Base-by-base conservation (phyloP, 2,797 vertebrate genomes). In the Poecilia velifera region DNA sequence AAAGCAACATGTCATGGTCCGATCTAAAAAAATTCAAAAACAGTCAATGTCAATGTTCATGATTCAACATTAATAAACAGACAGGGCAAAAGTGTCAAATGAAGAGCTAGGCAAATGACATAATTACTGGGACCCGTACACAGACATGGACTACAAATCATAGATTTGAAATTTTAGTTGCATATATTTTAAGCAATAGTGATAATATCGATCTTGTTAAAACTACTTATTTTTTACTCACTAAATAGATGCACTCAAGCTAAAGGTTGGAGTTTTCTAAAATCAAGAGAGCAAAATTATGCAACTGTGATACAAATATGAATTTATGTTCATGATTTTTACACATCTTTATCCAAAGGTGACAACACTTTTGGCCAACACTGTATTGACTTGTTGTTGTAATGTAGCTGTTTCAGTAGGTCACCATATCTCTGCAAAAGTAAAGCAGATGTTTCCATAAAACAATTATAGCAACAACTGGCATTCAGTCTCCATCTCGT, bases 381-480 rank as follows among this genome's bases (percentile, higher is more conserved):
- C 78, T 34, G 74, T 34, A n/a, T 51, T 49, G 39, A 47, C 53
- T 74, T 4, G 34, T 31, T 72, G 36, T 77, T 74, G 82, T 80
- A 80, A 80, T 73, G 79, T 71, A 73, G 74, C 79, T 53, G 34
- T 64, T 81, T 86, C 86, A 62, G 59, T 64, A 75, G 81, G 81
- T 89, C 87, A 91, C 46, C 73, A 53, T 49, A 3, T 84, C 80
- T 83, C 49, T 82, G 81, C 75, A 76, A 76, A 12, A 77, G 77
- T 80, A 85, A 20, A 18, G 7, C 7, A 22, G 78, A 87, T 79
- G 76, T 77, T 36, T 82, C 78, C 73, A 82, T 55, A 64, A 88
- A 88, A 31, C 82, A 84, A 80, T 86, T 76, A 34, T 68, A 86
- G 83, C 80, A 88, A 89, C 88, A 91, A 84, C 80, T 73, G 51